Evolutionary conservation across 2,888 invertebrate genomes (phyloP), one percentile per base, ranked within the genome.

Genomic region (Mythimna pallens): DNA sequence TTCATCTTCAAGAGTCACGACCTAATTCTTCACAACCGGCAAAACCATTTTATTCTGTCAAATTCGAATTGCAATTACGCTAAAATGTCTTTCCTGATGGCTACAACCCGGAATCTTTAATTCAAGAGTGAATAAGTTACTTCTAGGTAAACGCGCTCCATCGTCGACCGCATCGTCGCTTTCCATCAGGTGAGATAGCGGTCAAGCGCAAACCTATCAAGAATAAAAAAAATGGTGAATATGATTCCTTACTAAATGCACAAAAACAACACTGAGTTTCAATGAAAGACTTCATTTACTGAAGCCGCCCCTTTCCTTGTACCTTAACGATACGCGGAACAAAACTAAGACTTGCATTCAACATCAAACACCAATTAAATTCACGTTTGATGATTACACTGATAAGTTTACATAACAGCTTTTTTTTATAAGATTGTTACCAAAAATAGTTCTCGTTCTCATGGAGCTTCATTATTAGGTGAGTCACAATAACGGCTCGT

Each of bases 361-460:
- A 77, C 72, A 63, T 65, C 80, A 75, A 71, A 36, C 57, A 72
- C 47, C 70, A 74, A 81, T 81, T 83, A 81, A 76, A 83, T 73
- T 65, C 71, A 34, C 50, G 55, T 65, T 78, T 82, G 75, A 84
- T 84, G 54, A 74, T 65, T 59, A 74, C 58, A 71, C 65, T 72
- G 64, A 74, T 83, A 78, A 70, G 70, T 69, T 71, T 83, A 73
- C 70, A 80, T 76, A 85, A 83, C 70, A 76, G 66, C 59, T 47
- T 47, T 20, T n/a, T 50, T 52, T n/a, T 3, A 7, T 52, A 17
- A 52, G 72, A 81, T 78, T 76, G 73, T 62, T 81, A 77, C 66
- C 73, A 74, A 72, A 80, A 82, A 78, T 72, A 66, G 63, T 70
- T 59, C 52, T 64, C 40, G 61, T 43, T 64, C 64, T 70, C 65